Percentiles rank a stretch among this genome's conserved stretches.
phyloP scores from a whole-genome alignment of 2,888 invertebrate species.

The Cepaea hortensis region DNA sequence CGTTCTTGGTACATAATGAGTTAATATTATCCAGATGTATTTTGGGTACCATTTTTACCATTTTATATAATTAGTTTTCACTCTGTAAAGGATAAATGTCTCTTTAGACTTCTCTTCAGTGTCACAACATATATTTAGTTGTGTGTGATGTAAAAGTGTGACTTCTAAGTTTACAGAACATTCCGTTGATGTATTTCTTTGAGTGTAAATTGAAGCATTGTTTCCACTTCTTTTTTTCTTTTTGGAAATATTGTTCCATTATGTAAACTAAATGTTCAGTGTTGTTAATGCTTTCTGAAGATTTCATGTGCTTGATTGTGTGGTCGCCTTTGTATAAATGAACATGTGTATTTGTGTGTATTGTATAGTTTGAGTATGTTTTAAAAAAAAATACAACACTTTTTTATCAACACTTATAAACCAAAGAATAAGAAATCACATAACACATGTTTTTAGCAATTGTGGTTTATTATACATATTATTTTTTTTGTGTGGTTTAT shows the following conservation, averaged over 20 bases:
- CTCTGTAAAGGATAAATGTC: no score
- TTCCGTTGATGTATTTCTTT: slow-evolving; percentile 12
- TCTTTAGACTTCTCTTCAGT: background rate
- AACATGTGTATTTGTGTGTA: background rate
- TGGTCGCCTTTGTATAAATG: background rate
- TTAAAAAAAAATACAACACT: background rate
- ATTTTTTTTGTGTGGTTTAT: no score
- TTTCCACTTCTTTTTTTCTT: background rate
- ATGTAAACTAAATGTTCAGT: background rate
- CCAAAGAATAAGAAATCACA: background rate
- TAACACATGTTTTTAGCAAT: background rate
- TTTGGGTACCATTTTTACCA: no score
- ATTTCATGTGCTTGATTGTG: background rate
- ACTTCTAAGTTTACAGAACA: slow-evolving; percentile 5
- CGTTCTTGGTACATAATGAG: no score
- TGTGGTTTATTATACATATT: no score
- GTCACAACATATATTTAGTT: background rate
- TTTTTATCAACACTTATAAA: background rate
- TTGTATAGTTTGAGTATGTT: background rate
- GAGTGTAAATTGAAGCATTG: background rate
- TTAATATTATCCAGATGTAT: no score
- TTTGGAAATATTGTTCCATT: background rate
- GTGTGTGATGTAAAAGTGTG: background rate
- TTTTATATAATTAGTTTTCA: no score
- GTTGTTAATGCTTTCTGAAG: slow-evolving; percentile 14